phyloP scores from a whole-genome alignment of 2,888 invertebrate species.

The Mellilla xanthometata region DNA sequence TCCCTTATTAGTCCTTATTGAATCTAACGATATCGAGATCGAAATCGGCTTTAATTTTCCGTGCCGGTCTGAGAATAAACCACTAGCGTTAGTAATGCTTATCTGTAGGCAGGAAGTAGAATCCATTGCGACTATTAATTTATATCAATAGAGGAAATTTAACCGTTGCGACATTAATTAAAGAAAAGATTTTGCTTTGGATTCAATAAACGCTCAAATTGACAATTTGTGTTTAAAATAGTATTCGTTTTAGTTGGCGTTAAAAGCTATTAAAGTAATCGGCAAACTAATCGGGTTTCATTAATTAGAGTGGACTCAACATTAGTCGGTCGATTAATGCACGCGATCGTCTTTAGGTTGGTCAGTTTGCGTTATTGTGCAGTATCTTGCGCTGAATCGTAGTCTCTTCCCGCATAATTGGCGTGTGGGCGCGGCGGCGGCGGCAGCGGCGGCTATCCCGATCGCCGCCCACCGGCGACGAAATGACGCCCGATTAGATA shows the following conservation, averaged over 20 bases:
- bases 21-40: slow-evolving; percentile 23
- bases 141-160: slow-evolving; percentile 7
- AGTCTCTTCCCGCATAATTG: slow-evolving; percentile 82
- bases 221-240: slow-evolving; percentile 22
- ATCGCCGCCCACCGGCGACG: slow-evolving; percentile 77
- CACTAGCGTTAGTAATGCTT: not conserved
- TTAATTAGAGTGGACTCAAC: slow-evolving; percentile 65
- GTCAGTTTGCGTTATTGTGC: slow-evolving; percentile 65
- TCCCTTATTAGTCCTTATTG: slow-evolving; percentile 29
- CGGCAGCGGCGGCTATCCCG: slow-evolving; percentile 69
- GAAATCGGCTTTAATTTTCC: slow-evolving; percentile 5
- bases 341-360: slow-evolving; percentile 58
- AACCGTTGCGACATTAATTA: not conserved
- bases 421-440: slow-evolving; percentile 73
- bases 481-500: slow-evolving; percentile 74
- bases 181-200: slow-evolving; percentile 3
- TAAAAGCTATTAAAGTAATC: slow-evolving; percentile 38
- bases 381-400: slow-evolving; percentile 71
- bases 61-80: slow-evolving; percentile 4
- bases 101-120: slow-evolving; percentile 2
- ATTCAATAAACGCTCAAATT: slow-evolving; percentile 10
- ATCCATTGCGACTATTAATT: not conserved
- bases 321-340: slow-evolving; percentile 70
- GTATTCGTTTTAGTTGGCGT: slow-evolving; percentile 12
- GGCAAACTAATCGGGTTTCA: slow-evolving; percentile 47